Evolutionary conservation across 2,888 invertebrate species (phyloP).

Genomic region (Agonopterix subpropinquella): DNA sequence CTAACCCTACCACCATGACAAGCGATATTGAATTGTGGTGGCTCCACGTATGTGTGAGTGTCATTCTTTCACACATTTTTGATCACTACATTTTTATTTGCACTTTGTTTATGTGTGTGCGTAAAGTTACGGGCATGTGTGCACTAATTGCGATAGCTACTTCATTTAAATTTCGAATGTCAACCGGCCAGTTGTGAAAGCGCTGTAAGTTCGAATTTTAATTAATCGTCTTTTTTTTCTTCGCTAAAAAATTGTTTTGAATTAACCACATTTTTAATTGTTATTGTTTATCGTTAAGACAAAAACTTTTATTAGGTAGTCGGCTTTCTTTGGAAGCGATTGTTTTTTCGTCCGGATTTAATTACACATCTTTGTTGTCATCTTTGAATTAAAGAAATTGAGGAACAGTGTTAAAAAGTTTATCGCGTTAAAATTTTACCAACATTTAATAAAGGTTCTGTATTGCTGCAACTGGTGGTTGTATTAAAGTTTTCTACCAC

Average conservation of each 20-base stretch:
- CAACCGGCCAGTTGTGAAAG: conserved; percentile 39
- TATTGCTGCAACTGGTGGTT: too few species aligned
- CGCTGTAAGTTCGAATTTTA: conserved; percentile 38
- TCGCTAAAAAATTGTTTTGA: neutral
- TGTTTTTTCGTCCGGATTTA: too few species aligned
- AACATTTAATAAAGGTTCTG: too few species aligned
- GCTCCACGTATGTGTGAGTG: conserved; percentile 39
- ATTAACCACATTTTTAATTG: neutral
- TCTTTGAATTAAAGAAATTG: too few species aligned
- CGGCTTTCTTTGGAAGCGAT: too few species aligned
- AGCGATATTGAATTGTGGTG: conserved; percentile 70
- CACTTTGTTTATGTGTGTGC: conserved; percentile 41
- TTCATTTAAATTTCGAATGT: conserved; percentile 75
- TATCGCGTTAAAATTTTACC: too few species aligned
- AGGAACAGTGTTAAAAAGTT: too few species aligned
- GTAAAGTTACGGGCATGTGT: conserved; percentile 37
- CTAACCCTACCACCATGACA: conserved; percentile 60
- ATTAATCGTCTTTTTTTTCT: conserved; percentile 11
- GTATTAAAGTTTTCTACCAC: too few species aligned
- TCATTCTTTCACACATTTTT: conserved; percentile 72
- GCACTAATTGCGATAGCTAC: conserved; percentile 74
- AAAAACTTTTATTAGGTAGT: too few species aligned
- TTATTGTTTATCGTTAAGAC: neutral
- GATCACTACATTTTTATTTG: conserved; percentile 67
- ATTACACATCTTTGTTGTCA: too few species aligned